phyloP scores from a whole-genome alignment of 2,888 invertebrate genomes.

The Platypus cylindrus region DNA sequence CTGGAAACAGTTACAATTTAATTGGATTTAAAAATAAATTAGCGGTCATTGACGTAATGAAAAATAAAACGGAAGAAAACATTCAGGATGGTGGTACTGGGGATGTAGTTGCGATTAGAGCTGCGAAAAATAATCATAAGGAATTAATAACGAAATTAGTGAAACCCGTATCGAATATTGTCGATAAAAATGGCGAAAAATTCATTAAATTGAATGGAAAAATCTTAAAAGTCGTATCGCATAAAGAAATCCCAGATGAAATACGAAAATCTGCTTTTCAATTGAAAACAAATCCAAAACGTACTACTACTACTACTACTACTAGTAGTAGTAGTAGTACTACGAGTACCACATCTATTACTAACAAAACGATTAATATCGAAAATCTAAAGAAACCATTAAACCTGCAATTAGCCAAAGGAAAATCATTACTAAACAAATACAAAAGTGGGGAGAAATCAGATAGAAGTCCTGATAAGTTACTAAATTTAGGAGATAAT shows the following conservation, averaged over 20 bases:
- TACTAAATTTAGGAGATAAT: not conserved
- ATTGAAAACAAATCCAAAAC: too few relatives aligned
- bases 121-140: too few relatives aligned
- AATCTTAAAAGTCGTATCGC: conserved; percentile 19
- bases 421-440: not conserved
- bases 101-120: too few relatives aligned
- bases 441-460: not conserved
- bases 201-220: conserved; percentile 21
- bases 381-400: conserved; percentile 9
- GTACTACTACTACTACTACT: too few relatives aligned
- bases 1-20: conserved; percentile 2
- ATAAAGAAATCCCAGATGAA: conserved; percentile 8
- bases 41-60: conserved; percentile 9
- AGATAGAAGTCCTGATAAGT: not conserved
- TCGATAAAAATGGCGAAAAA: conserved; percentile 17
- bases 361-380: conserved; percentile 6
- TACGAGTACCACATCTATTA: too few relatives aligned
- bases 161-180: conserved; percentile 6
- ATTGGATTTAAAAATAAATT: conserved; percentile 7
- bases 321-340: too few relatives aligned
- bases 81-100: too few relatives aligned
- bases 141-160: too few relatives aligned
- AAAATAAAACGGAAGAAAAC: too few relatives aligned
- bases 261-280: conserved; percentile 7
- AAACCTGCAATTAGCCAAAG: conserved; percentile 6